These are phyloP conservation scores for Zoanthus gigantus DNA, from an alignment of 92 coral and sea anemone genomes.

Conservation along the genomic window DNA sequence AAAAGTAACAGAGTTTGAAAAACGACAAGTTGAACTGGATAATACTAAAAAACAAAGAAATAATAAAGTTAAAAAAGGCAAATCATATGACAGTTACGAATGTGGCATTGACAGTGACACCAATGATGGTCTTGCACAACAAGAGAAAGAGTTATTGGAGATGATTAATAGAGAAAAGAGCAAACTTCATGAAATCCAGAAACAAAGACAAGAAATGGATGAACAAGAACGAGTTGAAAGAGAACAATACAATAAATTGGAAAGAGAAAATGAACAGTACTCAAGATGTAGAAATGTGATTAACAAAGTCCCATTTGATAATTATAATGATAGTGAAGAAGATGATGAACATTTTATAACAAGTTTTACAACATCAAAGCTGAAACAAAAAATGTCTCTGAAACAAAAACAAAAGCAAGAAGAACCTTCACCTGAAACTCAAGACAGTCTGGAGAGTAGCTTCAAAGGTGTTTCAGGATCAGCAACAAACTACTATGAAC, in stretches of 20 bases:
- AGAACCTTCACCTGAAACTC: conserved; percentile 31
- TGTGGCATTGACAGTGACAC: conserved; percentile 30
- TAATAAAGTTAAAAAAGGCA: conserved; percentile 50
- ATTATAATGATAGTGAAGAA: neutral
- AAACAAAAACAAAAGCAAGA: conserved; percentile 28
- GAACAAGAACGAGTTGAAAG: conserved; percentile 71
- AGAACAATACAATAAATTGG: conserved; percentile 64
- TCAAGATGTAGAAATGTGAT: neutral
- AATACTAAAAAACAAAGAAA: conserved; percentile 67
- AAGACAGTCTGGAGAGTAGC: conserved; percentile 23
- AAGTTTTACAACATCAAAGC: conserved; percentile 4
- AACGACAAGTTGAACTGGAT: conserved; percentile 84
- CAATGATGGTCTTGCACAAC: conserved; percentile 45
- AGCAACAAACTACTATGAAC: conserved; percentile 57
- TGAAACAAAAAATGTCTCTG: neutral
- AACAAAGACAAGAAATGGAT: conserved; percentile 77
- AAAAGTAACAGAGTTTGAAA: conserved; percentile 83
- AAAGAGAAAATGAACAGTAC: conserved; percentile 18
- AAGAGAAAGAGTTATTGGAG: conserved; percentile 81
- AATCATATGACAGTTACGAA: neutral
- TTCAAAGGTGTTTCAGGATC: conserved; percentile 45
- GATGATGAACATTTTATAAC: conserved; percentile 16
- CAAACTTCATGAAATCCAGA: conserved; percentile 71
- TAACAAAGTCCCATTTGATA: neutral
- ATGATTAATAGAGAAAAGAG: conserved; percentile 80